These are phyloP conservation scores for Tribolium madens DNA, from an alignment of 1,140 invertebrate genomes.

Conservation along the genomic window DNA sequence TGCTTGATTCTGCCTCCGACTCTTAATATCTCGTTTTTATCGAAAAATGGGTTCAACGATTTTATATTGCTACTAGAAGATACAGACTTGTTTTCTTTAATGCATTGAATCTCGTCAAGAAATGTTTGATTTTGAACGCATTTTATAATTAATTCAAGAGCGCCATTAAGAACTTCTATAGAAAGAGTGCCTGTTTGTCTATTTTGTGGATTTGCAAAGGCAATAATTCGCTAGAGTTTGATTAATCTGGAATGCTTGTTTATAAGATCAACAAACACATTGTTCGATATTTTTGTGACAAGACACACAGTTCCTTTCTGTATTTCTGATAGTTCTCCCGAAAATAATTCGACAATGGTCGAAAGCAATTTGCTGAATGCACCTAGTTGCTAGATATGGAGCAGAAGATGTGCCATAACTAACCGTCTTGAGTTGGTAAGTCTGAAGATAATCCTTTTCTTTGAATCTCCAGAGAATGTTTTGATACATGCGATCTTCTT, in stretches of 20 bases:
- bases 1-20: slow-evolving; percentile 57
- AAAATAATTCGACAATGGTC: background rate
- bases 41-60: slow-evolving; percentile 50
- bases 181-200: background rate
- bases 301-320: background rate
- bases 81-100: background rate
- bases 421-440: too few species aligned
- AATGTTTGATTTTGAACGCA: background rate
- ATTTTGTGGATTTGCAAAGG: background rate
- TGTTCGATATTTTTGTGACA: background rate
- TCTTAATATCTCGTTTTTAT: slow-evolving; percentile 53
- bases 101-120: background rate
- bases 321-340: background rate
- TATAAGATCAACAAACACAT: background rate
- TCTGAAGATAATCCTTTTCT: too few species aligned
- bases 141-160: background rate
- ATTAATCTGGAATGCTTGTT: background rate
- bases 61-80: background rate
- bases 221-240: background rate
- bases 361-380: too few species aligned
- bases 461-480: too few species aligned
- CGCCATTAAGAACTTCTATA: background rate
- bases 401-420: too few species aligned
- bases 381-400: too few species aligned
- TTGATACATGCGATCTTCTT: too few species aligned